Evolutionary conservation across 2,113 vertebrate genomes (phyloP), one percentile per base, ranked within the genome.

Genomic region (Takifugu bimaculatus): DNA sequence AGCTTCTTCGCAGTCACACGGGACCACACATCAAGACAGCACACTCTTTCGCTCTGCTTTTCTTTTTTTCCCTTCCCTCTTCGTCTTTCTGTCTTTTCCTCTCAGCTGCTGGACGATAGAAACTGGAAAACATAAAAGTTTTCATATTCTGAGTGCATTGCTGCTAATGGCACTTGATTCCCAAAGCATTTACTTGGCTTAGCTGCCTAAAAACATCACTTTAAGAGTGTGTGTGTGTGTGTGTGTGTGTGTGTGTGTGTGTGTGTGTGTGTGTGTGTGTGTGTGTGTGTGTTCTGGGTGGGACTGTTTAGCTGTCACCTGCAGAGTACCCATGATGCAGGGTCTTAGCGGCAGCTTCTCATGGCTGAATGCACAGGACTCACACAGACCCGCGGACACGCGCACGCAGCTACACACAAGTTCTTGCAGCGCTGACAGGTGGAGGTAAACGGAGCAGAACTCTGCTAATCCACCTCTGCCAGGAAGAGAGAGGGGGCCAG

Each of bases 271-370:
- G 89, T 89, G 87, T 85, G 91, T 89, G 89, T 15, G 45, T 87
- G 91, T 91, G 90, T 91, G 91, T 90, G 84, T 91, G 87, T 76
- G 91, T 90, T 80, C 92, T 92, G 93, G 93, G 92, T 93, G 92
- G 91, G 92, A 91, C 81, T 89, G 88, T 91, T 92, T 93, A 91
- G 89, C 90, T 94, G 92, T 94, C 93, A 94, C 86, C 87, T 80
- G 53, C 81, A 80, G 85, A 90, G 71, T 91, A 91, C 88, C 85
- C 88, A 82, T 86, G 84, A 86, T 85, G 79, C 75, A 92, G 86
- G 91, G 93, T 91, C 92, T 94, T 90, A 91, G 83, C 26, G 66
- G 74, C 68, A 74, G 72, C 48, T 81, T 82, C 89, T 89, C 88
- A 94, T 51, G 94, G 93, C 90, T 94, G 91, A 95, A 80, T 94